Evolutionary conservation across 2,888 invertebrate genomes (phyloP).

Genomic region (Ischnura elegans): DNA sequence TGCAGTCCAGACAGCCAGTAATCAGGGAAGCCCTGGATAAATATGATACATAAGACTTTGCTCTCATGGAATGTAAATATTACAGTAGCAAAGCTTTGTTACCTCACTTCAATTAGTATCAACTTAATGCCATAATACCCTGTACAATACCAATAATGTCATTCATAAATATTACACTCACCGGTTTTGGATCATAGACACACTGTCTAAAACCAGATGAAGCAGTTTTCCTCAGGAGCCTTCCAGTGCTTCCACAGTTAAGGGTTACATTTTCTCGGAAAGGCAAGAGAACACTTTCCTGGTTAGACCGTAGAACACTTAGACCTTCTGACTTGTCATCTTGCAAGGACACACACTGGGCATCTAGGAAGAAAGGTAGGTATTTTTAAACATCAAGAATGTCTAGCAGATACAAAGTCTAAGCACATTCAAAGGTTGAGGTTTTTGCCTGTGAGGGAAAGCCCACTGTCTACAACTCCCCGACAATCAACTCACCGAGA

Average conservation of each 20-base stretch:
- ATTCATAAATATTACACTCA: conserved; percentile 76
- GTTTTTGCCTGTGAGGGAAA: too few relatives aligned
- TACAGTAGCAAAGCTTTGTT: too few relatives aligned
- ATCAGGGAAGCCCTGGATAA: conserved; percentile 87
- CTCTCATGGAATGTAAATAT: conserved; percentile 71
- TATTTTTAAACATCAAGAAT: conserved; percentile 47
- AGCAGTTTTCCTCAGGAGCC: conserved; percentile 88
- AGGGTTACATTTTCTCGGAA: conserved; percentile 95
- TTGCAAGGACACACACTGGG: conserved; percentile 92
- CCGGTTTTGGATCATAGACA: conserved; percentile 95
- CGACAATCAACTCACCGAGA: too few relatives aligned
- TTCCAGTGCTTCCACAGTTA: conserved; percentile 88
- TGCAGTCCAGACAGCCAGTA: conserved; percentile 94
- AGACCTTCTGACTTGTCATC: conserved; percentile 94
- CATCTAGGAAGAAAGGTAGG: conserved; percentile 85
- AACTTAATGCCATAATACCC: too few relatives aligned
- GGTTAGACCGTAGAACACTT: conserved; percentile 87
- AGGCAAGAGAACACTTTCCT: conserved; percentile 90
- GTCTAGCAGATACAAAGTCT: not conserved
- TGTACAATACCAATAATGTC: too few relatives aligned
- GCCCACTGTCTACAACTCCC: not conserved
- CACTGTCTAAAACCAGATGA: conserved; percentile 95
- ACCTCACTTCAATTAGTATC: too few relatives aligned
- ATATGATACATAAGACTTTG: conserved; percentile 71
- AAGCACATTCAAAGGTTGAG: too few relatives aligned